Conservation (phyloP, 1,140 invertebrate species). For the Mycetomoellerius zeteki region DNA sequence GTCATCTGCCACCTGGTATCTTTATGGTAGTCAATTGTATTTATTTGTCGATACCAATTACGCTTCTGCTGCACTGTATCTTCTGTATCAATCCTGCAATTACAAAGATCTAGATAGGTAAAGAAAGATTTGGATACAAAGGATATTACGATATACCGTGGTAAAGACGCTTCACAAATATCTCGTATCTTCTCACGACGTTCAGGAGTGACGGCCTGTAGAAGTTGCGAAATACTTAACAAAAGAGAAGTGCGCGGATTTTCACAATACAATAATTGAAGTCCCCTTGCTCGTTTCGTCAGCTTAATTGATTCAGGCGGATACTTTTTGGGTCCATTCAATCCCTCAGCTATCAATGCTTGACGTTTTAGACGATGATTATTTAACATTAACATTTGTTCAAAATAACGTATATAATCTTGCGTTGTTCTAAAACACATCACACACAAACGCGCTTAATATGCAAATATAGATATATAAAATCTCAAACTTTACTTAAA, state of each 20-base stretch:
- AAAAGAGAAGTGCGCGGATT: slow-evolving; percentile 81
- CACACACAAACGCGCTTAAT: slow-evolving; percentile 10
- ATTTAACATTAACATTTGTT: slow-evolving; percentile 84
- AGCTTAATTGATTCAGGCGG: slow-evolving; percentile 81
- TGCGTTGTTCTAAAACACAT: slow-evolving; percentile 78
- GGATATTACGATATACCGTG: slow-evolving; percentile 47
- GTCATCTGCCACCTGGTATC: slow-evolving; percentile 50
- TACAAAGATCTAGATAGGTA: slow-evolving; percentile 52
- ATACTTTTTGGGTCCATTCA: slow-evolving; percentile 80
- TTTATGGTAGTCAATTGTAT: slow-evolving; percentile 14
- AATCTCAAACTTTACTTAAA: no score
- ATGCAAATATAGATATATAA: neutral
- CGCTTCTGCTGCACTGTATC: slow-evolving; percentile 38
- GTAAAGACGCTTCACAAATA: slow-evolving; percentile 79
- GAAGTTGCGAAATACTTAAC: slow-evolving; percentile 76
- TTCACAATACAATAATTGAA: slow-evolving; percentile 80
- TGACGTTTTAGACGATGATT: slow-evolving; percentile 75
- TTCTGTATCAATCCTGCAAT: slow-evolving; percentile 64
- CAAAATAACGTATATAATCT: slow-evolving; percentile 81
- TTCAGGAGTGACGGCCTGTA: slow-evolving; percentile 77
- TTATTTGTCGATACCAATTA: slow-evolving; percentile 71
- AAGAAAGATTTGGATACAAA: slow-evolving; percentile 41
- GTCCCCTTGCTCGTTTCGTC: slow-evolving; percentile 77
- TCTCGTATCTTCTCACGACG: slow-evolving; percentile 82
- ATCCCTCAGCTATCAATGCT: slow-evolving; percentile 77